A percentile compares a stretch with the other conserved stretches of the same genome.
Evolutionary conservation across 2,797 vertebrate species (phyloP).

Genomic region (Centroberyx gerrardi): DNA sequence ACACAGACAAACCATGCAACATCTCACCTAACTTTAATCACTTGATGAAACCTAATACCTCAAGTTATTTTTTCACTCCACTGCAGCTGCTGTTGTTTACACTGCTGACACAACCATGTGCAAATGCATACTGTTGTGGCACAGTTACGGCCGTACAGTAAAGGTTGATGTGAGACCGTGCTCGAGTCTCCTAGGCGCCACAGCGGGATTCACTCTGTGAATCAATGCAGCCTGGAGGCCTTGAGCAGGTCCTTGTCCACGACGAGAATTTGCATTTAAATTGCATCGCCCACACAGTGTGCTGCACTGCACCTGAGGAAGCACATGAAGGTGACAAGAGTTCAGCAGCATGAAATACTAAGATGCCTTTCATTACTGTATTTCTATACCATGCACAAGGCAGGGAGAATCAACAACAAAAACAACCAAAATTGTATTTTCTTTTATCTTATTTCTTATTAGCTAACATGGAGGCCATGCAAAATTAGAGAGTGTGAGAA

Average conservation of each 20-base stretch:
- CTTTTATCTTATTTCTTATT: constrained; percentile 1
- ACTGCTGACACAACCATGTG: constrained; percentile 28
- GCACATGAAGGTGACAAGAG: constrained; percentile 35
- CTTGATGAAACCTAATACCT: constrained; percentile 18
- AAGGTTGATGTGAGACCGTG: constrained; percentile 41
- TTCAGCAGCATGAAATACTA: constrained; percentile 43
- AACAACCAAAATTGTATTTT: constrained; percentile 2
- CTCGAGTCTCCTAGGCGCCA: constrained; percentile 8
- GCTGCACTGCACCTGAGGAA: constrained; percentile 70
- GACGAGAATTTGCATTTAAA: constrained; percentile 85
- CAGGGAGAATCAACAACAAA: constrained; percentile 33
- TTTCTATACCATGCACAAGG: constrained; percentile 41
- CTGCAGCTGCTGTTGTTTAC: constrained; percentile 27
- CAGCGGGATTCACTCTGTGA: constrained; percentile 56
- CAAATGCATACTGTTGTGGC: constrained; percentile 14
- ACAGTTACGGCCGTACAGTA: constrained; percentile 27
- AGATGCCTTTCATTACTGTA: constrained; percentile 11
- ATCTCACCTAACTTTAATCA: constrained; percentile 14
- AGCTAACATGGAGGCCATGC: neutral
- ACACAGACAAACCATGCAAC: constrained; percentile 22
- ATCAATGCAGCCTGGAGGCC: constrained; percentile 68
- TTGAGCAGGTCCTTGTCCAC: constrained; percentile 68
- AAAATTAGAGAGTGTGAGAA: constrained; percentile 17
- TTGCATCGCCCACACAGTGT: constrained; percentile 73
- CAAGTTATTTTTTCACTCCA: constrained; percentile 19